phyloP scores from a whole-genome alignment of 2,797 vertebrate species.

The Orestias chungarensis region DNA sequence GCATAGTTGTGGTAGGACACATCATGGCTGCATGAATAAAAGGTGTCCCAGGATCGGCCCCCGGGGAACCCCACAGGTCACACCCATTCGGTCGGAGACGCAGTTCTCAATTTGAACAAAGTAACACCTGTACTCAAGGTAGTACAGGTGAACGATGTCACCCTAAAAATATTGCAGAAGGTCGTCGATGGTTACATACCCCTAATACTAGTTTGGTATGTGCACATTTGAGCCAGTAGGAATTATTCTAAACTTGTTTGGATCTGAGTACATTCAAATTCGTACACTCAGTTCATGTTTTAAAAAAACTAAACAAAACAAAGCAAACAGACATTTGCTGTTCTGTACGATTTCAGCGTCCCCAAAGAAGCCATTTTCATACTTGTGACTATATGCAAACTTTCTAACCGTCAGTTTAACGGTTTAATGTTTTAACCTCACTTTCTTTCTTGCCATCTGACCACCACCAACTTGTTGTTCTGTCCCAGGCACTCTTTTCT shows the following conservation, averaged over 20 bases:
- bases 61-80: no score
- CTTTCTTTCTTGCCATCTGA: slow-evolving; percentile 29
- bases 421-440: slow-evolving; percentile 20
- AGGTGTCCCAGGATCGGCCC: no score
- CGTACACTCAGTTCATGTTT: background rate
- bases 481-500: slow-evolving; percentile 25
- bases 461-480: slow-evolving; percentile 43
- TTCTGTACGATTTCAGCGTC: background rate
- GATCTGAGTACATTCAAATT: no score
- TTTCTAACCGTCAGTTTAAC: slow-evolving; percentile 15
- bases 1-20: no score
- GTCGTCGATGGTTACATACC: background rate
- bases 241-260: background rate
- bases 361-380: background rate
- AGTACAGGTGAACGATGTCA: background rate
- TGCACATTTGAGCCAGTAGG: background rate
- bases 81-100: no score
- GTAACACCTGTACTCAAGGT: no score
- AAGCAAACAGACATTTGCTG: background rate
- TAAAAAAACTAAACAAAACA: no score
- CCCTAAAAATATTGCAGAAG: background rate
- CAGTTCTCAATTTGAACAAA: no score
- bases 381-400: background rate
- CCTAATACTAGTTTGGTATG: no score
- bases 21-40: no score